These are phyloP conservation scores for Vespertilio murinus DNA, from an alignment of 2,797 vertebrate genomes.

Conservation along the genomic window DNA sequence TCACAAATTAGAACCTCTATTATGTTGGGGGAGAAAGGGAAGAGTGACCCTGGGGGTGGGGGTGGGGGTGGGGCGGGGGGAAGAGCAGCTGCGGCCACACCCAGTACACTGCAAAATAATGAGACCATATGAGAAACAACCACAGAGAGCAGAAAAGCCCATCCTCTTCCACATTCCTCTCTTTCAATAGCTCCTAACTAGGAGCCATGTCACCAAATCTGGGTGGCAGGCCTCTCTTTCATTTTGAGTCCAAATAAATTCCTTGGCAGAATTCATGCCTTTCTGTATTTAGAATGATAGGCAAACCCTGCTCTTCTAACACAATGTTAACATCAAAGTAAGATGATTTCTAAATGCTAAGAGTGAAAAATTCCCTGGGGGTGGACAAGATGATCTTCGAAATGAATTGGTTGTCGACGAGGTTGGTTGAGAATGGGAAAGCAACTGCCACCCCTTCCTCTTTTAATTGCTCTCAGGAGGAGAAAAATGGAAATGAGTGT, in stretches of 20 bases:
- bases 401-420: not conserved
- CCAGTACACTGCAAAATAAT: not conserved
- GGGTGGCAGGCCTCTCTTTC: not conserved
- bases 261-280: not conserved
- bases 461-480: not conserved
- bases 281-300: slow-evolving; percentile 27
- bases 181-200: not conserved
- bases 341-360: slow-evolving; percentile 30
- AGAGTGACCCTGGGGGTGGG: not conserved
- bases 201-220: not conserved
- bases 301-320: not conserved
- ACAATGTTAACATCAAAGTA: not conserved
- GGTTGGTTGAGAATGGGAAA: not conserved
- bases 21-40: not conserved
- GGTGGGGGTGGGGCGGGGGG: no score
- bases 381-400: not conserved
- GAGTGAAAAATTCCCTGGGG: not conserved
- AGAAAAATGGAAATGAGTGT: not conserved
- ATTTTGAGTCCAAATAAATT: slow-evolving; percentile 23
- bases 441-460: not conserved
- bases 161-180: not conserved
- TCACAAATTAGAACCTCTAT: not conserved
- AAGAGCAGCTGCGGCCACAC: not conserved
- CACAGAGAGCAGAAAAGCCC: not conserved
- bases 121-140: not conserved